phyloP scores from a whole-genome alignment of 35 echinoderm and acorn worm species.

The Eucidaris tribuloides region DNA sequence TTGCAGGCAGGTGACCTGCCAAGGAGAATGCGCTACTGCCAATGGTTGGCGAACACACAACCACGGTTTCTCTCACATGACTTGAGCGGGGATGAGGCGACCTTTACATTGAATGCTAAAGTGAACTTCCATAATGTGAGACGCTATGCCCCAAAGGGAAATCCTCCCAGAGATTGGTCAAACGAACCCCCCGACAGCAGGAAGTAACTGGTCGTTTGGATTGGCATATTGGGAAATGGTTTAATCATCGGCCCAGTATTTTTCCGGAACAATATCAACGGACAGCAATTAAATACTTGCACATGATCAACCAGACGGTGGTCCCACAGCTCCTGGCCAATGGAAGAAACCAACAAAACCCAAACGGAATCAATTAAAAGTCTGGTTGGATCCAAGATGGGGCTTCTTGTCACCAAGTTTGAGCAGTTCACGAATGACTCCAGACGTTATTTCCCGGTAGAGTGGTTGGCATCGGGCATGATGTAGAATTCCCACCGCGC shows the following conservation, averaged over 20 bases:
- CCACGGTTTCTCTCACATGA: no score
- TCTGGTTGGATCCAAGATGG: slow-evolving; percentile 16
- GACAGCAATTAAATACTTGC: not conserved
- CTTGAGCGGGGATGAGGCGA: not conserved
- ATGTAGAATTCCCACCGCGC: slow-evolving; percentile 3
- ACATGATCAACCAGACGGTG: not conserved
- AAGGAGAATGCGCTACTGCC: not conserved
- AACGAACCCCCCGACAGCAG: not conserved
- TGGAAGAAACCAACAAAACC: no score
- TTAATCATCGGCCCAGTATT: not conserved
- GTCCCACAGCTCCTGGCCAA: no score
- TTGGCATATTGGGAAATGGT: not conserved
- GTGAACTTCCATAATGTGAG: no score
- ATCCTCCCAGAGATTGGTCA: no score
- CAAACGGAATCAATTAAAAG: not conserved
- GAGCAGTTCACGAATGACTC: not conserved
- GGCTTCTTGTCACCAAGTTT: not conserved
- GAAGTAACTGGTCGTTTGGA: not conserved
- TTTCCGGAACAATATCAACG: not conserved
- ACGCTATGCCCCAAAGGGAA: no score
- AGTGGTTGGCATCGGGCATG: not conserved
- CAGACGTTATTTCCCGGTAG: not conserved
- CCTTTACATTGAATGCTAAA: not conserved
- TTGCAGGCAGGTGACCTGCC: not conserved
- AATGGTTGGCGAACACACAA: no score